Evolutionary conservation across 2,888 invertebrate species (phyloP).

Genomic region (Lasius platythorax): DNA sequence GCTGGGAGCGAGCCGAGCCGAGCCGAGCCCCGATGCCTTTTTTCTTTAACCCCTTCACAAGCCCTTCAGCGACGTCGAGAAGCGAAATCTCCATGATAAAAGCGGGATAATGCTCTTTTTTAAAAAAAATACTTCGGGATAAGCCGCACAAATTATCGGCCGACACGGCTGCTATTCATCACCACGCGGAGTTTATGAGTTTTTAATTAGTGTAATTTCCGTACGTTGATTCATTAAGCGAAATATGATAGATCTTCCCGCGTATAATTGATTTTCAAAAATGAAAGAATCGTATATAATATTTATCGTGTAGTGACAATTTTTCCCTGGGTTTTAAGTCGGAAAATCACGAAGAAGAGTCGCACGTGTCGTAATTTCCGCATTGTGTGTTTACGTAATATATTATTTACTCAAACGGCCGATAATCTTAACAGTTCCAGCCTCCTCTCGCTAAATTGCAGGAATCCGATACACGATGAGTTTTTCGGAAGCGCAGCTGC

Average conservation of each 20-base stretch:
- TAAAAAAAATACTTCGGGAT: background rate
- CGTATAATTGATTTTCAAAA: conserved; percentile 34
- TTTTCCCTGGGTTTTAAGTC: background rate
- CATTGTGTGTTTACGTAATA: background rate
- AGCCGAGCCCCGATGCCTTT: background rate
- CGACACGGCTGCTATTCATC: conserved; percentile 43
- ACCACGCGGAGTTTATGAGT: conserved; percentile 42
- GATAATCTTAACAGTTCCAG: background rate
- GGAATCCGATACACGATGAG: background rate
- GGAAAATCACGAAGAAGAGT: background rate
- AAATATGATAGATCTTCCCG: conserved; percentile 31
- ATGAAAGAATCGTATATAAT: background rate
- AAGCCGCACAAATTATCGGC: conserved; percentile 48
- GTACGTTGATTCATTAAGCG: conserved; percentile 30
- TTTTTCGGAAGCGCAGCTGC: conserved; percentile 30
- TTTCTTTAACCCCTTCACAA: conserved; percentile 37
- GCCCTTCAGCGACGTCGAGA: conserved; percentile 13
- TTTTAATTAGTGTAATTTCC: conserved; percentile 51
- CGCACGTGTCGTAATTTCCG: background rate
- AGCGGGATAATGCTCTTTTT: conserved; percentile 18
- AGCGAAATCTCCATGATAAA: conserved; percentile 43
- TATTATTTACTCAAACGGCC: conserved; percentile 9
- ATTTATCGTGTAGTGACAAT: background rate
- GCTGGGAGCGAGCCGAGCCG: conserved; percentile 22
- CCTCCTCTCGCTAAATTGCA: background rate